Evolutionary conservation across 2,113 vertebrate genomes (phyloP), one percentile per base, ranked within the genome.

Genomic region (Columba janthina): DNA sequence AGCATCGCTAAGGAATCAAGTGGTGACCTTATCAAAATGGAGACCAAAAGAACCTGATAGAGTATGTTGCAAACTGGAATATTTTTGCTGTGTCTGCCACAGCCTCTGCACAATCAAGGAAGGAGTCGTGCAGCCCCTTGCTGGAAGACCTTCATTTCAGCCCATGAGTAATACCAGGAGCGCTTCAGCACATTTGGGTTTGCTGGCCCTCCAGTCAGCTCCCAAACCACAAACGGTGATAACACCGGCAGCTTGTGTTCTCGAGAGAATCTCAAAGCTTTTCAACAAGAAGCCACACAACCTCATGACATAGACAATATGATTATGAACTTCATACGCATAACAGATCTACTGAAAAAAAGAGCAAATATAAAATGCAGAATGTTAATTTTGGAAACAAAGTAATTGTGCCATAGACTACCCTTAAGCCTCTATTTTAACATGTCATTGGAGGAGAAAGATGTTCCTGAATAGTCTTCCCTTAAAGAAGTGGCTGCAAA

Each of bases 261-360:
- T 42, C 26, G 19, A 58, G 10, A 77, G 8, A 78, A 24, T 19
- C 50, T 72, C 48, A 40, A 40, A 88, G 16, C 29, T 82, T 50
- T 85, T 46, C 4, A 62, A 77, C 3, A 3, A 67, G 70, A 62
- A 53, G 25, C 5, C 2, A 6, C 34, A 34, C 21, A 72, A 34
- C 2, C 31, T 1, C 13, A 1, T 28, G 67, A 38, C 7, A 26
- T 1, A 34, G 12, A 60, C 1, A 1, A 31, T 46, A 24, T 14
- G n/a, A 15, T 13, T 73, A 58, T 2, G 2, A 78, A 32, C 29
- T 36, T 22, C 36, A 75, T 65, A 82, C 9, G 29, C 2, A 0
- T 25, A 67, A 44, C 0, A 82, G 6, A 26, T 0, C 11, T 29
- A 15, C 2, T 22, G 5, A 70, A 72, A 71, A 38, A 46, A 50